Evolutionary conservation across 1,140 invertebrate species (phyloP), one percentile per base, ranked within the genome.

Genomic region (Drosophila varians): DNA sequence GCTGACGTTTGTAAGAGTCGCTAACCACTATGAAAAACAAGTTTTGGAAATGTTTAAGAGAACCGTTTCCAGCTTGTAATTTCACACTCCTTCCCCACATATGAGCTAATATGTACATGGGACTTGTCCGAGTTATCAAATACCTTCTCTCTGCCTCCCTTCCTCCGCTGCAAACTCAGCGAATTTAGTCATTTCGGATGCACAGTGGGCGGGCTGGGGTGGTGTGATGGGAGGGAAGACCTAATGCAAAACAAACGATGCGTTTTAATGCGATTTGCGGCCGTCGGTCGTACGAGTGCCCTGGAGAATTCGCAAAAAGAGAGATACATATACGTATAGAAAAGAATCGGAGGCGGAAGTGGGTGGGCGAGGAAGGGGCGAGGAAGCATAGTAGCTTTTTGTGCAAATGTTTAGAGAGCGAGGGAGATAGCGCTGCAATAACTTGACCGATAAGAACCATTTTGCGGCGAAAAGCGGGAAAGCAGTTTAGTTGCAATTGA

Each of bases 181-280:
- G 48, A 28, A n/a, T 28, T 26, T 18, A 52, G 11, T 34, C 16
- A 9, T 43, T 45, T 64, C 43, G 21, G 42, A 53, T 40, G 18
- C 53, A 23, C 21, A 53, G 36, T 31, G 36, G 23, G 8, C 18
- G 28, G 6, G 46, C 0, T 6, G 40, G 19, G 3, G 43, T 3
- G 14, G 21, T 21, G 11, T n/a, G n/a, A 21, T 4, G 36, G 36
- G 26, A n/a, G n/a, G 42, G 9, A 31, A 38, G 57, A 38, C 12
- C n/a, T 16, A 38, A 49, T 55, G 68, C 47, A 74, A 65, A 72
- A 65, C 47, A 80, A 78, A 61, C 74, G 56, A 73, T 73, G 70
- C 76, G 53, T 64, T 74, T 64, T 76, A 71, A 74, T 87, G 45
- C 71, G 56, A 75, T 77, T 70, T 73, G 66, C 40, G 61, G 51